These are phyloP conservation scores for Amniataba percoides DNA, from an alignment of 2,797 vertebrate genomes.

Conservation along the genomic window DNA sequence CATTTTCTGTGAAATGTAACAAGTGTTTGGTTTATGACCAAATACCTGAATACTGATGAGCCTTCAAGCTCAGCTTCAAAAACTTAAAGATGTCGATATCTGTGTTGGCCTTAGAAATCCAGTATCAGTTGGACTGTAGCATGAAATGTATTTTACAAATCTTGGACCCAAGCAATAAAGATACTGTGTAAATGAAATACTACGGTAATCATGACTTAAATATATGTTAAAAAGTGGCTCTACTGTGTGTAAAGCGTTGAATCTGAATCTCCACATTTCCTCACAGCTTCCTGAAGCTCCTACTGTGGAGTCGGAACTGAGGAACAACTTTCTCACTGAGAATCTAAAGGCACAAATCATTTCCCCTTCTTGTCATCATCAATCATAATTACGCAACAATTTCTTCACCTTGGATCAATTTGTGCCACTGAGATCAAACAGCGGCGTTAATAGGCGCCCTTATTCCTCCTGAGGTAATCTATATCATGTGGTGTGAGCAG, in stretches of 20 bases:
- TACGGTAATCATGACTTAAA: neutral
- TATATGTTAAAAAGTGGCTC: neutral
- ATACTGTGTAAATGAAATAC: neutral
- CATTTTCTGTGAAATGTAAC: too few relatives aligned
- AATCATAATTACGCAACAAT: conserved; percentile 93
- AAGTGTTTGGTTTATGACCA: too few relatives aligned
- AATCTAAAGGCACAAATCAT: conserved; percentile 85
- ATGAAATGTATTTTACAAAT: neutral
- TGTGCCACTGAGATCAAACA: conserved; percentile 94
- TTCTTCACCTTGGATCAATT: conserved; percentile 99
- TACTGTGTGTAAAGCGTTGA: neutral
- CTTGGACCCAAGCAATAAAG: neutral
- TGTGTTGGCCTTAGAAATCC: neutral
- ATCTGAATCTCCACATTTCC: conserved; percentile 30
- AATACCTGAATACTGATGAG: too few relatives aligned
- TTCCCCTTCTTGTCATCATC: conserved; percentile 88
- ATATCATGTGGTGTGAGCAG: conserved; percentile 88
- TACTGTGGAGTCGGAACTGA: conserved; percentile 65
- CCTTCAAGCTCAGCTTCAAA: neutral
- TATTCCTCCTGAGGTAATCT: conserved; percentile 87
- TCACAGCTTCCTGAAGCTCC: conserved; percentile 52
- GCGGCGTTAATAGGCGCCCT: conserved; percentile 84
- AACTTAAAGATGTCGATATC: neutral
- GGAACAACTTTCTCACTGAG: conserved; percentile 76
- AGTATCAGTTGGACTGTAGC: neutral